Base-by-base conservation (phyloP, 1,140 invertebrate genomes). In the Trichomalopsis sarcophagae region DNA sequence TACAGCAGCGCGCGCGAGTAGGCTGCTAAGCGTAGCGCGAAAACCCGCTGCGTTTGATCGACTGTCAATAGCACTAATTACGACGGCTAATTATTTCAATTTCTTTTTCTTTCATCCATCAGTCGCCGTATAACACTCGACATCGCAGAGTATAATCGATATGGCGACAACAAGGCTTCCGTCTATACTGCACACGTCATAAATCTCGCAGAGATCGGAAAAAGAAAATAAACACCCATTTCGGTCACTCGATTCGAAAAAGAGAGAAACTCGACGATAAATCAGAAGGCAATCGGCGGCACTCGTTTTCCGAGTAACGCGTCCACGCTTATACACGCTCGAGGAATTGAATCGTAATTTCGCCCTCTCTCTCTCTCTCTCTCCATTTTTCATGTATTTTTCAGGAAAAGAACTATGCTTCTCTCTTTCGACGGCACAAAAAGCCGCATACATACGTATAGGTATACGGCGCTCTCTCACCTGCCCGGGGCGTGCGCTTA, bases 401-500 rank as follows among this genome's bases (percentile, higher is more conserved):
- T 62, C 55, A 17, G 55, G 4, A 62, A 62, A 21, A 62, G 55
- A 62, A 62, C 55, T 21, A 27, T 27, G 55, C 55, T 62, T 62
- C 55, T 62, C 55, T 7, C 21, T 55, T 55, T 62, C 55, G 55
- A 3, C 55, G 55, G 55, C 55, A 62, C 55, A 62, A 62, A 55
- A 55, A 62, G 55, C 17, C 7, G 17, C 17, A 62, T 27, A 27
- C 1, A 27, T 27, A 27, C 50, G 21, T 55, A 5, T 36, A 36
- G 33, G 33, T 62, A n/a, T 62, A 62, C 17, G n/a, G 68, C 23
- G 9, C 47, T 87, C 89, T 89, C 89, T 89, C 89, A 90, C 90
- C 90, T 90, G 90, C 89, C 87, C 85, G 79, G 85, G 85, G 88
- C 89, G 89, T 87, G 90, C 87, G 86, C 86, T 84, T 78, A 87